phyloP scores from a whole-genome alignment of 30 jellyfish, hydroid and myxozoan species.

The Catostylus mosaicus region DNA sequence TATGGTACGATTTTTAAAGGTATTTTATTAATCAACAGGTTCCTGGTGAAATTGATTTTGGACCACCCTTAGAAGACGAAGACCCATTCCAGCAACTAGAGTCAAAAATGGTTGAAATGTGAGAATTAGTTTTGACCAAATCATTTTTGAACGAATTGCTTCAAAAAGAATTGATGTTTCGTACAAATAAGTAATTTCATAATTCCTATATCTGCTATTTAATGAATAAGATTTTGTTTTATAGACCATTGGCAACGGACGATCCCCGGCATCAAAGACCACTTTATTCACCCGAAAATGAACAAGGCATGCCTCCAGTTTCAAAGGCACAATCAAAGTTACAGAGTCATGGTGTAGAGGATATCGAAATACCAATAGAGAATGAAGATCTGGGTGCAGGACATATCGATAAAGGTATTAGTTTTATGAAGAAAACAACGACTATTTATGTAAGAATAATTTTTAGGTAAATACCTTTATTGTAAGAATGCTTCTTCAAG shows the following conservation, averaged over 20 bases:
- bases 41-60: conserved; percentile 54
- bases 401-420: not conserved
- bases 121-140: not conserved
- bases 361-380: conserved; percentile 20
- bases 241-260: not conserved
- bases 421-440: not conserved
- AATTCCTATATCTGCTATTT: too few relatives aligned
- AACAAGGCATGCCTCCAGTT: not conserved
- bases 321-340: not conserved
- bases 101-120: conserved; percentile 5
- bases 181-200: too few relatives aligned
- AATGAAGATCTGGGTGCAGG: not conserved
- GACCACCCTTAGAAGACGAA: conserved; percentile 45
- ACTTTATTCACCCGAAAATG: not conserved
- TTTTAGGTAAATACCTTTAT: not conserved
- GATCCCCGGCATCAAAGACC: not conserved
- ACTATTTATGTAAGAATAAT: too few relatives aligned
- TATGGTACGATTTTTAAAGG: not conserved
- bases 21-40: conserved; percentile 3
- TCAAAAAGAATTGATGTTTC: too few relatives aligned
- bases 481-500: not conserved
- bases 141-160: too few relatives aligned
- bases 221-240: too few relatives aligned
- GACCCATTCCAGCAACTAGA: conserved; percentile 31
- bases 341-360: conserved; percentile 8